Percentiles rank a stretch among this genome's conserved stretches.
Evolutionary conservation across 2,797 vertebrate genomes (phyloP).

Genomic region (Rhinatrema bivittatum): DNA sequence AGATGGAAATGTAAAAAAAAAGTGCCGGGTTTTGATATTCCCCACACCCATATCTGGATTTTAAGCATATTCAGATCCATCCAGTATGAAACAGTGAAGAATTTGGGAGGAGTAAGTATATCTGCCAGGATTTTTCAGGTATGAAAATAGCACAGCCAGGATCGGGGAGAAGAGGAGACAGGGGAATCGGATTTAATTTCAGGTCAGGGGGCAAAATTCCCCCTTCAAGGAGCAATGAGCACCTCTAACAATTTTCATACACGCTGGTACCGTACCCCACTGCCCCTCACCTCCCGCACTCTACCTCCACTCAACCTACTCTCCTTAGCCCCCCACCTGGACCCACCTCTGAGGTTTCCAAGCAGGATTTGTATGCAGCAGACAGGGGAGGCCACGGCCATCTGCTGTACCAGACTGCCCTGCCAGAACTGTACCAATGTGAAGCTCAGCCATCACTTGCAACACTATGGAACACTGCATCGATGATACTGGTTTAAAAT

Average conservation of each 20-base stretch:
- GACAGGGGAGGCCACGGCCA: conserved; percentile 14
- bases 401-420: conserved; percentile 27
- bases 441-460: background rate
- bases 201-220: conserved; percentile 26
- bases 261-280: too few relatives aligned
- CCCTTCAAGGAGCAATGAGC: too few relatives aligned
- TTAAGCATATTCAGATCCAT: background rate
- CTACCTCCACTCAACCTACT: background rate
- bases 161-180: too few relatives aligned
- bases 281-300: conserved; percentile 13
- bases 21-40: conserved; percentile 22
- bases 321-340: conserved; percentile 19
- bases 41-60: conserved; percentile 7
- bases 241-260: too few relatives aligned
- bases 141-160: conserved; percentile 4
- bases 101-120: conserved; percentile 24
- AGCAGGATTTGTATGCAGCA: accelerated
- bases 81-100: conserved; percentile 12
- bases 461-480: conserved; percentile 4
- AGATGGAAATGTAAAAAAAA: conserved; percentile 3
- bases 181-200: conserved; percentile 14
- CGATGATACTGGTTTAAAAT: background rate
- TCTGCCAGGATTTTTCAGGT: conserved; percentile 26
- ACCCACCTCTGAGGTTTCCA: conserved; percentile 25
- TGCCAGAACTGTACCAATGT: background rate